Base-by-base conservation (phyloP, 2,797 vertebrate species). In the Vultur gryphus region DNA sequence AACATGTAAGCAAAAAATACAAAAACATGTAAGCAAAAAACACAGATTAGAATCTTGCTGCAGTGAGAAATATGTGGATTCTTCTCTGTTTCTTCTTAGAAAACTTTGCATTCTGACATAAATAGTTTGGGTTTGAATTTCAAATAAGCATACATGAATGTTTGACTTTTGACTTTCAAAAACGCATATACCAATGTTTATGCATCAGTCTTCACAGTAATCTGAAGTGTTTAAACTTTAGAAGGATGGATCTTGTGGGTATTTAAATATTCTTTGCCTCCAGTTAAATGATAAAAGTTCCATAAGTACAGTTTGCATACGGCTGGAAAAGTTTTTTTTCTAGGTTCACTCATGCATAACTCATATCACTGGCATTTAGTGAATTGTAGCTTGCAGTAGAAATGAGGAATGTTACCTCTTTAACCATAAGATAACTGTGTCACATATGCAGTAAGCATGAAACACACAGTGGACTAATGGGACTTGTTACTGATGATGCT, bases 401-500 rank as follows among this genome's bases (percentile, higher is more conserved):
- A 95, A 86, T 44, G 59, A 95, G 65, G 87, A 95, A 87, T 94
- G 88, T 90, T 94, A 52, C 78, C 80, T 87, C 79, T 96, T 91
- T 64, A 85, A 65, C 75, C 88, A 48, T 81, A 85, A 92, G 97
- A 95, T 93, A 89, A 86, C 92, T 95, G 89, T 95, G 87, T 97
- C 90, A 84, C 86, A 46, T 95, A 96, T 92, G 96, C 96, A 96
- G 70, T 95, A 97, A 97, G 96, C 96, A 96, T 97, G 97, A 96
- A 97, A 92, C 90, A 79, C 84, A 43, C 58, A 28, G 78, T 62
- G 88, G 78, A 88, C 95, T 98, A 97, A 97, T 97, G 96, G 97
- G 93, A 94, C 93, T 96, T 97, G 87, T 97, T 98, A 97, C 48
- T 96, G 96, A 95, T 96, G 95, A 98, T 97, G 95, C 97, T 97